Base-by-base conservation (phyloP, 2,797 vertebrate species). In the Acanthurus lineatus region DNA sequence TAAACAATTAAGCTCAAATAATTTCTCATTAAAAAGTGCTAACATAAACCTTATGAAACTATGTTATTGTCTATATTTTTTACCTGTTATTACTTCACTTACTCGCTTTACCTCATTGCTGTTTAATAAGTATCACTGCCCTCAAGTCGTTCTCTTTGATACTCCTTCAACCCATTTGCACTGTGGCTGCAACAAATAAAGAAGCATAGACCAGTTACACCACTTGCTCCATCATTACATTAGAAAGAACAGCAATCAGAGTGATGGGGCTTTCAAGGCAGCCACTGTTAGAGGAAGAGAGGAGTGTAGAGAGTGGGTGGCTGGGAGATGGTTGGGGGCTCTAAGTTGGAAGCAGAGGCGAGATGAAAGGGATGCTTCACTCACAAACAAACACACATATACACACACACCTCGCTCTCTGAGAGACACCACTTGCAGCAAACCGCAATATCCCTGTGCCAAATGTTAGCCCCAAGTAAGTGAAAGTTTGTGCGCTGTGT, bases 351-450 rank as follows among this genome's bases (percentile, higher is more conserved):
- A 76, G 76, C 38, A 48, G 65, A 79, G 62, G 67, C 1, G 9
- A 81, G 83, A 90, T 91, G 80, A 88, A 89, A 91, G 71, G 59
- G 58, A 81, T 81, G 49, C 75, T 78, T 81, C 69, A 76, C 76
- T 79, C 72, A 44, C 77, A 42, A 6, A 35, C 69, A 49, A 20
- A 45, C 28, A 42, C 42, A 68, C 44, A 56, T 35, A 76, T 59
- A 66, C 8, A 61, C 35, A 64, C 77, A 61, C 53, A 38, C 69
- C 59, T 42, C 22, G 63, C 44, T 70, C 12, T 45, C n/a, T 42
- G 15, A 51, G 25, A 64, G 62, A 74, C 61, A 61, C 64, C 60
- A 72, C 53, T 67, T 53, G 35, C 72, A 77, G 76, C 69, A 72
- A 83, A 83, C 67, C 6, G 10, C 83, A 84, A 69, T 69, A 82